These are phyloP conservation scores for Octopus bimaculoides DNA, from an alignment of 1,140 invertebrate genomes.

Conservation along the genomic window DNA sequence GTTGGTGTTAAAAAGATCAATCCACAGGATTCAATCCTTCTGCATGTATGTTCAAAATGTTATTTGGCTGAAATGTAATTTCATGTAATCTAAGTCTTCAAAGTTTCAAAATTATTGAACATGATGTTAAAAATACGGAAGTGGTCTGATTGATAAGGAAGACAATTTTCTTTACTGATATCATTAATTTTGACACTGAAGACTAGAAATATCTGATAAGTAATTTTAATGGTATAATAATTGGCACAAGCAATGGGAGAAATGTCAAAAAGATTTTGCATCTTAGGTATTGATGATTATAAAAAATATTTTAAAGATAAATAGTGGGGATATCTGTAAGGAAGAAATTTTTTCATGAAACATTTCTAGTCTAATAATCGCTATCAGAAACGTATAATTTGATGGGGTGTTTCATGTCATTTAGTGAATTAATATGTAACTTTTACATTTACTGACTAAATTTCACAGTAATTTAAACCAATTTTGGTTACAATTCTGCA, in stretches of 20 bases:
- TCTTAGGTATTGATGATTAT: neutral
- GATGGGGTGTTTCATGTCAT: too few species aligned
- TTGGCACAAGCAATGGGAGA: neutral
- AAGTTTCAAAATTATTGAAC: conserved; percentile 30
- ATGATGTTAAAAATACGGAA: conserved; percentile 46
- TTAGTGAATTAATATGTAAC: too few species aligned
- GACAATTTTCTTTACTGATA: conserved; percentile 19
- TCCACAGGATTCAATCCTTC: neutral
- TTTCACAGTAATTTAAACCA: too few species aligned
- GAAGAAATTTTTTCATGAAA: too few species aligned
- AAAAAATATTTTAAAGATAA: neutral
- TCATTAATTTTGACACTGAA: neutral
- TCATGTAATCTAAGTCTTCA: neutral
- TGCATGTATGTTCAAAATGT: neutral
- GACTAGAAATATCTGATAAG: neutral
- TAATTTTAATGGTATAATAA: neutral
- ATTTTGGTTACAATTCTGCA: too few species aligned
- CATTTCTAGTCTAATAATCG: too few species aligned
- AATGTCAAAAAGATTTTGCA: neutral
- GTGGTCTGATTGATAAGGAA: conserved; percentile 40
- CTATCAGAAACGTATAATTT: too few species aligned
- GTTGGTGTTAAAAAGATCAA: neutral
- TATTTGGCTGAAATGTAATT: neutral
- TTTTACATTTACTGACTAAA: too few species aligned
- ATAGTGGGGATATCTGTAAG: neutral